phyloP scores from a whole-genome alignment of 2,113 vertebrate species.

The Aspidoscelis tigris region DNA sequence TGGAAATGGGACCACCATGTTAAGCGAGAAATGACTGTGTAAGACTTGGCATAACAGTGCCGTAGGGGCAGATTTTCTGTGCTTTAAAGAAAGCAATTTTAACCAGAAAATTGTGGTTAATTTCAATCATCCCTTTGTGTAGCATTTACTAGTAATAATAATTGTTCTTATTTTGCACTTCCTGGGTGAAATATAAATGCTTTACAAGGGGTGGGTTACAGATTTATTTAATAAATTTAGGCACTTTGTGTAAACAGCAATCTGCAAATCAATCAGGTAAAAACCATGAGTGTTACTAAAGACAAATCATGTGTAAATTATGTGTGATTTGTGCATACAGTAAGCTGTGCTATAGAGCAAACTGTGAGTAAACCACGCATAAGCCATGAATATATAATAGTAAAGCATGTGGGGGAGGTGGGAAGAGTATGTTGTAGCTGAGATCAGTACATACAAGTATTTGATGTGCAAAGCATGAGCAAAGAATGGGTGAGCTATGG shows the following conservation, averaged over 20 bases:
- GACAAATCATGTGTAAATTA: slow-evolving; percentile 13
- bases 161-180: slow-evolving; percentile 33
- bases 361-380: slow-evolving; percentile 4
- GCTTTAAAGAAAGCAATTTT: slow-evolving; percentile 21
- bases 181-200: slow-evolving; percentile 40
- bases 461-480: not conserved
- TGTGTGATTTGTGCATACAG: slow-evolving; percentile 32
- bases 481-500: not conserved
- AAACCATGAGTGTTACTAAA: slow-evolving; percentile 31
- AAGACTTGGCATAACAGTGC: not conserved
- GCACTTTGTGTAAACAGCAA: slow-evolving; percentile 40
- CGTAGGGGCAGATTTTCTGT: not conserved
- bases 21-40: too few species aligned
- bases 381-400: slow-evolving; percentile 3
- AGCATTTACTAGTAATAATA: slow-evolving; percentile 34
- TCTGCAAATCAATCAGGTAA: slow-evolving; percentile 41
- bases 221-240: slow-evolving; percentile 34
- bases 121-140: slow-evolving; percentile 38
- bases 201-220: slow-evolving; percentile 37
- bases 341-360: slow-evolving; percentile 37
- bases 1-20: too few species aligned
- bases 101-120: slow-evolving; percentile 4
- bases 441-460: not conserved
- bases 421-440: not conserved
- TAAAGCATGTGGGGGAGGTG: slow-evolving; percentile 5